These are phyloP conservation scores for Acromyrmex heyeri DNA, from an alignment of 1,140 invertebrate genomes.

Conservation along the genomic window DNA sequence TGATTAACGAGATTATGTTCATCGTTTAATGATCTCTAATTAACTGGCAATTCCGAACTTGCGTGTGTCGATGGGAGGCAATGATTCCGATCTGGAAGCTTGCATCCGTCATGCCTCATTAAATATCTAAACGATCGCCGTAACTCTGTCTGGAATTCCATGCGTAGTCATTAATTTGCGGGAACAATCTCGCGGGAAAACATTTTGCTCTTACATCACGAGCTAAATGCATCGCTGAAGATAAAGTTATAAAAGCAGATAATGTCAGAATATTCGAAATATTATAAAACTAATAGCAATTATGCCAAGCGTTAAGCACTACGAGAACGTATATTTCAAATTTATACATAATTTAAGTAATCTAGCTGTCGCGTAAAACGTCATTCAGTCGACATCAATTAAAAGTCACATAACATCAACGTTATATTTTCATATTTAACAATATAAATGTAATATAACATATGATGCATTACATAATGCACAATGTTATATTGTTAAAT, in stretches of 20 bases:
- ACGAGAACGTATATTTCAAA: not conserved
- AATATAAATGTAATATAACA: too few species aligned
- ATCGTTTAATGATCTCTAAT: slow-evolving; percentile 73
- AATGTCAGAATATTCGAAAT: not conserved
- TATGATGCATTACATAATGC: too few species aligned
- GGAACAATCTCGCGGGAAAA: slow-evolving; percentile 1
- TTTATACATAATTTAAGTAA: slow-evolving; percentile 29
- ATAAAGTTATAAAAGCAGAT: not conserved
- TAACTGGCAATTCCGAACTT: slow-evolving; percentile 54
- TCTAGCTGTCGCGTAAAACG: not conserved
- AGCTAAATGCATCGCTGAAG: not conserved
- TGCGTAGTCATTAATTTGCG: slow-evolving; percentile 16
- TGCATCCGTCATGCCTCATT: slow-evolving; percentile 64
- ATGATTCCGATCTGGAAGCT: slow-evolving; percentile 63
- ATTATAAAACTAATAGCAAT: not conserved
- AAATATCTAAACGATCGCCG: slow-evolving; percentile 44
- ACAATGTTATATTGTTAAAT: too few species aligned
- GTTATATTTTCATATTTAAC: too few species aligned
- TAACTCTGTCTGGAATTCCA: slow-evolving; percentile 38
- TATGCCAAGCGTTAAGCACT: not conserved
- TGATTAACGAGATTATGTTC: slow-evolving; percentile 69
- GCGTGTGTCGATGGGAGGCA: slow-evolving; percentile 16
- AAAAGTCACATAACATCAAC: too few species aligned
- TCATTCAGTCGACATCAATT: not conserved
- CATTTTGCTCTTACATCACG: not conserved